Conservation (phyloP, 2,797 vertebrate species). For the Manis crassicaudata region DNA sequence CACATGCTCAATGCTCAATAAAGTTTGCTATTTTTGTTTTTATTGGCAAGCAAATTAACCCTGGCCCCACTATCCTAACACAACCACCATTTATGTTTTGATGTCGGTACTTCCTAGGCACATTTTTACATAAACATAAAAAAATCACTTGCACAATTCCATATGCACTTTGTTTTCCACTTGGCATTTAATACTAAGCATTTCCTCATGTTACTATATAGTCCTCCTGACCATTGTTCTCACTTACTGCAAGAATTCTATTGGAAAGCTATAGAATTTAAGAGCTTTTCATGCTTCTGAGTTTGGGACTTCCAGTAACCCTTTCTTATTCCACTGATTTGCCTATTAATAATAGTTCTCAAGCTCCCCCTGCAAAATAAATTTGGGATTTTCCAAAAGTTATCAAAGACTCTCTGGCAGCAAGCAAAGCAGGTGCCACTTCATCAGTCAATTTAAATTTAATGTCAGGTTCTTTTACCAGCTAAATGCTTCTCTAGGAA, state of each 20-base stretch:
- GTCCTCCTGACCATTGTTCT: neutral
- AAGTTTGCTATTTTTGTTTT: neutral
- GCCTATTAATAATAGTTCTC: neutral
- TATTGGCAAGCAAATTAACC: neutral
- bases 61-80: neutral
- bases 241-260: neutral
- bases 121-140: neutral
- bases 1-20: neutral
- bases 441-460: constrained; percentile 62
- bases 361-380: neutral
- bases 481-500: constrained; percentile 58
- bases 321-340: neutral
- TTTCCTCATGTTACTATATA: neutral
- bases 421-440: constrained; percentile 38
- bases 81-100: neutral
- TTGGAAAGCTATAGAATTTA: neutral
- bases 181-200: neutral
- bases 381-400: neutral
- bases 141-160: neutral
- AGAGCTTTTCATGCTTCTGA: neutral
- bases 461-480: constrained; percentile 40
- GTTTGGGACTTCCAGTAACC: neutral
- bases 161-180: neutral
- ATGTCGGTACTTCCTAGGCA: neutral
- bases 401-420: neutral